Percentiles rank a stretch among this genome's conserved stretches.
Conservation (phyloP, 1,140 invertebrate genomes). For the Cotesia typhae region DNA sequence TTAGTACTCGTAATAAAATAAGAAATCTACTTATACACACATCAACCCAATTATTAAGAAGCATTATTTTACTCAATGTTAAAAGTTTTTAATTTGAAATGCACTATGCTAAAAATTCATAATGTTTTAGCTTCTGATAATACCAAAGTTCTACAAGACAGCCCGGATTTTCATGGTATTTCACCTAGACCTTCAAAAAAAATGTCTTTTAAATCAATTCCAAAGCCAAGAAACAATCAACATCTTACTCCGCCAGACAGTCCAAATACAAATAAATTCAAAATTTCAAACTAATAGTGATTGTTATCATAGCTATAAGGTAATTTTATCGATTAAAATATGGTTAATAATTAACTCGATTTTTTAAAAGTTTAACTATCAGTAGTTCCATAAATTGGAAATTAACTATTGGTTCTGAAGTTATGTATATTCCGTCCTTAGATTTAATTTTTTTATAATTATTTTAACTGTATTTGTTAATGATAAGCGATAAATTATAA, state of each 20-base stretch:
- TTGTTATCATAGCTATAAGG: background rate
- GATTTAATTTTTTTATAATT: conserved; percentile 60
- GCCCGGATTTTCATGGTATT: conserved; percentile 62
- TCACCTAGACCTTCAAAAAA: conserved; percentile 68
- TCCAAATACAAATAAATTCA: conserved; percentile 60
- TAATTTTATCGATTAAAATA: background rate
- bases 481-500: too few species aligned
- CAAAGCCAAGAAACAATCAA: conserved; percentile 52
- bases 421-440: conserved; percentile 65
- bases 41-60: too few species aligned
- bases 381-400: background rate
- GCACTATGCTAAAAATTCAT: background rate
- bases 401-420: conserved; percentile 45
- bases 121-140: conserved; percentile 59
- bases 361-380: conserved; percentile 3
- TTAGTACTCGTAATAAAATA: too few species aligned
- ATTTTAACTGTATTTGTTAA: conserved; percentile 13
- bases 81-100: background rate
- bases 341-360: conserved; percentile 15
- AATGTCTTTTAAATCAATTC: conserved; percentile 64
- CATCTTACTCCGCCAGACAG: conserved; percentile 63
- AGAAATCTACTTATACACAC: too few species aligned
- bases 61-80: background rate
- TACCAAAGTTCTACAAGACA: conserved; percentile 60
- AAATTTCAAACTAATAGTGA: background rate